A percentile compares a stretch with the other conserved stretches of the same genome.
Conservation (phyloP, 2,797 vertebrate species). For the Periophthalmus magnuspinnatus region DNA sequence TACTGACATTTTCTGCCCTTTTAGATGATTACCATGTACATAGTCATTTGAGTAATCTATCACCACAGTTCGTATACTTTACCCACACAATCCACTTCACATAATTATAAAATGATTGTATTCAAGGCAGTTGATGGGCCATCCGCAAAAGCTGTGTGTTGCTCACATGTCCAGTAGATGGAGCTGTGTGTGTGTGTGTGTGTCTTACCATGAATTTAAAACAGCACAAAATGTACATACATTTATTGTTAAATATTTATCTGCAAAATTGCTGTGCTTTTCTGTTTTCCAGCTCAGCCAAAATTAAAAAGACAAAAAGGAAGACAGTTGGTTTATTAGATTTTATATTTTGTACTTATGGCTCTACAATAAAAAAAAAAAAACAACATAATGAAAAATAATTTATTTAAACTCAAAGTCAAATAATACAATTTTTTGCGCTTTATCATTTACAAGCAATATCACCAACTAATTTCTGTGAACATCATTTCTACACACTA, state of each 20-base stretch:
- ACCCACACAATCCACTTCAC: not conserved
- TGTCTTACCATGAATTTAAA: not conserved
- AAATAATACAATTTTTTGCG: no score
- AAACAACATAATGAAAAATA: no score
- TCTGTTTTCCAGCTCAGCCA: no score
- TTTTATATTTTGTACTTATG: no score
- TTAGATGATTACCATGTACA: not conserved
- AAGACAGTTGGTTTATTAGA: no score
- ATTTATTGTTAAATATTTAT: no score
- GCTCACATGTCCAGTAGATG: not conserved
- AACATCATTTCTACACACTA: not conserved
- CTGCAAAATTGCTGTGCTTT: no score
- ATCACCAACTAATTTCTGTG: not conserved
- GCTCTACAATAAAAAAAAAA: no score
- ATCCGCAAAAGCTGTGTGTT: not conserved
- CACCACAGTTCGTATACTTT: not conserved
- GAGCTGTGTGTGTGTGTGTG: not conserved
- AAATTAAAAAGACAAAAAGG: no score
- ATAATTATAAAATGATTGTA: not conserved
- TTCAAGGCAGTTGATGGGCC: not conserved
- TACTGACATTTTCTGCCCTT: not conserved
- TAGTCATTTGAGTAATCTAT: not conserved
- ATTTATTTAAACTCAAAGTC: no score
- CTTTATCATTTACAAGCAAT: not conserved
- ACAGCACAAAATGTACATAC: no score